Conservation (phyloP, 2,797 vertebrate species). For the Cygnus olor region DNA sequence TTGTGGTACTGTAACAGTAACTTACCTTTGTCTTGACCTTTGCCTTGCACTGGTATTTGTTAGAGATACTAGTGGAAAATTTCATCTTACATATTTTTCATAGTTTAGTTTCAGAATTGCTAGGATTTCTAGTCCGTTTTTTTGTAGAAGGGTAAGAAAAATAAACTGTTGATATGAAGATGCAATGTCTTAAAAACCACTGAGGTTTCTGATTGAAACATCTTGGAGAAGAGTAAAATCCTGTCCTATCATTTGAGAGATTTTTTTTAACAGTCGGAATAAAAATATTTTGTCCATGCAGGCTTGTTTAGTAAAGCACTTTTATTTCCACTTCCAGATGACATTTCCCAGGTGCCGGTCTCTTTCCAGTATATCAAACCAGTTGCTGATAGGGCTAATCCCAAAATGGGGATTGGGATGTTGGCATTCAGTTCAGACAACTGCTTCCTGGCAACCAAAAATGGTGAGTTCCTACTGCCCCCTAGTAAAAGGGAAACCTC, state of each 20-base stretch:
- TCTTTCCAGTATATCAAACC: constrained; percentile 88
- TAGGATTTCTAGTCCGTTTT: neutral
- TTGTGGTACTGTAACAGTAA: neutral
- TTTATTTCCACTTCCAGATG: constrained; percentile 81
- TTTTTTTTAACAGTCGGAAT: neutral
- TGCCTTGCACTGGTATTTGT: neutral
- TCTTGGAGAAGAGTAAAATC: neutral
- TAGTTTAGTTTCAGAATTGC: neutral
- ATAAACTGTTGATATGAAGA: neutral
- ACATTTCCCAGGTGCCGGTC: constrained; percentile 82
- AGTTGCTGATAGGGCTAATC: constrained; percentile 90
- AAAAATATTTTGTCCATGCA: neutral
- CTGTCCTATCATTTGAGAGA: neutral
- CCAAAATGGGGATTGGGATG: constrained; percentile 89
- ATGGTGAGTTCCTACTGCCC: constrained; percentile 79
- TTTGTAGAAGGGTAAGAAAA: neutral
- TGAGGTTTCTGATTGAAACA: neutral
- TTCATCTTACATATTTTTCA: neutral
- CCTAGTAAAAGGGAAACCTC: neutral
- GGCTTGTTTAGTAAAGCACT: neutral
- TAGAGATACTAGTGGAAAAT: neutral
- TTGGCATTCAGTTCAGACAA: constrained; percentile 93
- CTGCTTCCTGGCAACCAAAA: constrained; percentile 92
- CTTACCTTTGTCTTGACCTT: neutral
- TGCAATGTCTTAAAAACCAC: neutral